These are phyloP conservation scores for Micromussa lordhowensis DNA, from an alignment of 92 coral and sea anemone genomes.

Conservation along the genomic window DNA sequence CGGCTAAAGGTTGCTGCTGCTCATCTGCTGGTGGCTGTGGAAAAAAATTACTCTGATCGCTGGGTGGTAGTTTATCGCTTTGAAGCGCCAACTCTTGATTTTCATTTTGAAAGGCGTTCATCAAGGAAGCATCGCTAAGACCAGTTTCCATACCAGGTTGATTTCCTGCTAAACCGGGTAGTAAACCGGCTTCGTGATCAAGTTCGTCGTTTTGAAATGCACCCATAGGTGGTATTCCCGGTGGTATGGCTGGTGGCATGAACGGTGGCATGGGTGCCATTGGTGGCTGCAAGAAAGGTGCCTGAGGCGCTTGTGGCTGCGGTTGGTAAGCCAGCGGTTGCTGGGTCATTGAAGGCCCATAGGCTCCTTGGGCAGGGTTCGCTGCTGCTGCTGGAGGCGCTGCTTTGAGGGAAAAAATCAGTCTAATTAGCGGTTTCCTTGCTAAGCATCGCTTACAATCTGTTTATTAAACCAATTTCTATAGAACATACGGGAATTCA, in stretches of 20 bases:
- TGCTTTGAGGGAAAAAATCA: neutral
- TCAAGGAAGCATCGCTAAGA: slow-evolving; percentile 19
- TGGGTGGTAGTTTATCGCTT: slow-evolving; percentile 27
- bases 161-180: slow-evolving; percentile 26
- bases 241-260: slow-evolving; percentile 22
- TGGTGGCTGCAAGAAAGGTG: slow-evolving; percentile 20
- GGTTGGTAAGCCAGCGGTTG: slow-evolving; percentile 47
- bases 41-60: slow-evolving; percentile 26
- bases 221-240: slow-evolving; percentile 24
- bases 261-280: slow-evolving; percentile 20
- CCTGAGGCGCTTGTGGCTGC: slow-evolving; percentile 27
- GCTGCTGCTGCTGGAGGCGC: slow-evolving; percentile 2
- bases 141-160: slow-evolving; percentile 33
- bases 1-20: slow-evolving; percentile 13
- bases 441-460: neutral
- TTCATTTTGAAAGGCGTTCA: slow-evolving; percentile 39
- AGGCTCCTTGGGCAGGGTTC: slow-evolving; percentile 21
- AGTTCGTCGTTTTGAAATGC: slow-evolving; percentile 45
- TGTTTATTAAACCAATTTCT: neutral
- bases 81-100: slow-evolving; percentile 22
- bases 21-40: slow-evolving; percentile 25
- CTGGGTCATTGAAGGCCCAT: slow-evolving; percentile 15
- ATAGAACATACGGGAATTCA: no score
- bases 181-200: slow-evolving; percentile 8
- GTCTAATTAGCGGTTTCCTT: neutral